phyloP scores from a whole-genome alignment of 2,797 vertebrate species.

The Pelochelys cantorii region DNA sequence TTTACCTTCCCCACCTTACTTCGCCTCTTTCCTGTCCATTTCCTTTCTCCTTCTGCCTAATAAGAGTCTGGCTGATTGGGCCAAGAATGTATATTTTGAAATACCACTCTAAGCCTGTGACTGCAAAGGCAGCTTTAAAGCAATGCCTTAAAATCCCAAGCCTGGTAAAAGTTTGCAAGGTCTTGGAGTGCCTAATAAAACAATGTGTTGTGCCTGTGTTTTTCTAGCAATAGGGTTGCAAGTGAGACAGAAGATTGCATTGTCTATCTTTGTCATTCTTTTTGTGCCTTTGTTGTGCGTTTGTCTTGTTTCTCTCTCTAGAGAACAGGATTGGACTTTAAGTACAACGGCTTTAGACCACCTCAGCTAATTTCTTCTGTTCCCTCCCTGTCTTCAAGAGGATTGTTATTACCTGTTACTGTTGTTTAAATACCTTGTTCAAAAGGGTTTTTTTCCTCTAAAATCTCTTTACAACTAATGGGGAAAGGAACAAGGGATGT shows the following conservation, averaged over 20 bases:
- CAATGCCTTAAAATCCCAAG: neutral
- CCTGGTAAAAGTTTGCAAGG: neutral
- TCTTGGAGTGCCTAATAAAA: neutral
- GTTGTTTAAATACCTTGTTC: neutral
- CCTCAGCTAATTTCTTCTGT: neutral
- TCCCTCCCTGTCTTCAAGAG: neutral
- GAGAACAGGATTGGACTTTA: neutral
- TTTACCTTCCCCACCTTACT: neutral
- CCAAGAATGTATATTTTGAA: neutral
- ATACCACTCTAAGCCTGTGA: neutral
- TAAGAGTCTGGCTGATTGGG: neutral
- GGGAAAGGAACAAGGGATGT: neutral
- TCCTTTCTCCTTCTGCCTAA: neutral
- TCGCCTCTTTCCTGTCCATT: neutral
- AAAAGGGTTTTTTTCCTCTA: neutral
- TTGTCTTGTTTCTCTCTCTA: neutral
- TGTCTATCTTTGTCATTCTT: neutral
- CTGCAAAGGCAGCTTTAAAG: neutral
- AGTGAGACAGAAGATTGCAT: neutral
- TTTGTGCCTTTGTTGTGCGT: neutral
- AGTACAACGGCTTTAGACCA: neutral
- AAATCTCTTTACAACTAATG: neutral
- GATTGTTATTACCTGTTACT: neutral
- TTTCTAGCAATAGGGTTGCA: neutral
- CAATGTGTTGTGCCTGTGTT: neutral